Base-by-base conservation (phyloP, 1,140 invertebrate species). In the Zaprionus kolodkinae region DNA sequence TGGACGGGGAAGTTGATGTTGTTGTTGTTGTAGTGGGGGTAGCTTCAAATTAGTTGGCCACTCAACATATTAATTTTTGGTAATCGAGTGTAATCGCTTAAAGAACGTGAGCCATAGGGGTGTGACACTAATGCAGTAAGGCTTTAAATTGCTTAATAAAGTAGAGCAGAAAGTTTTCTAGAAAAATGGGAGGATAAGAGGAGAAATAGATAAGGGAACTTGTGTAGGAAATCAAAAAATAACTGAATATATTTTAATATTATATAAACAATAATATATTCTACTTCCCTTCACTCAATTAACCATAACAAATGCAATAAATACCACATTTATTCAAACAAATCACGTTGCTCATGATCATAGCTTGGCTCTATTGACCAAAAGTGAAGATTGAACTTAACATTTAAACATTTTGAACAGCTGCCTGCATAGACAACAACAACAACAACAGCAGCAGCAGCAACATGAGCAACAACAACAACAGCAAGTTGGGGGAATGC, bases 31-130 rank as follows among this genome's bases (percentile, higher is more conserved):
- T 35, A 52, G 65, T 52, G 50, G 17, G 21, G 27, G 27, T 3
- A 5, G 27, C 64, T 50, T 36, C 48, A 71, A 71, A 81, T 74
- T 63, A 69, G 78, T 77, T 66, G 55, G 59, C 62, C 74, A 67
- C 55, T 64, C 65, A 69, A 84, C 65, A 72, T 79, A 76, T 68
- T 68, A 73, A 79, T 71, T 77, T 68, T 68, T 21, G 70, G 62
- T 74, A 72, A 86, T 86, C 75, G 71, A 73, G 80, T 69, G 71
- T 78, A 74, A 74, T 67, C 67, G 36, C 30, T 55, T 78, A n/a
- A n/a, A 36, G 50, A 68, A 56, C 56, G 60, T 60, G 21, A 54
- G 25, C 27, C 33, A 6, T 52, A 57, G 61, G 69, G 74, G 74
- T 63, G 74, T 62, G 69, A 12, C 74, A 33, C 38, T 55, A 33